phyloP scores from a whole-genome alignment of 2,888 invertebrate genomes.

The Phoenoteleia sp. region DNA sequence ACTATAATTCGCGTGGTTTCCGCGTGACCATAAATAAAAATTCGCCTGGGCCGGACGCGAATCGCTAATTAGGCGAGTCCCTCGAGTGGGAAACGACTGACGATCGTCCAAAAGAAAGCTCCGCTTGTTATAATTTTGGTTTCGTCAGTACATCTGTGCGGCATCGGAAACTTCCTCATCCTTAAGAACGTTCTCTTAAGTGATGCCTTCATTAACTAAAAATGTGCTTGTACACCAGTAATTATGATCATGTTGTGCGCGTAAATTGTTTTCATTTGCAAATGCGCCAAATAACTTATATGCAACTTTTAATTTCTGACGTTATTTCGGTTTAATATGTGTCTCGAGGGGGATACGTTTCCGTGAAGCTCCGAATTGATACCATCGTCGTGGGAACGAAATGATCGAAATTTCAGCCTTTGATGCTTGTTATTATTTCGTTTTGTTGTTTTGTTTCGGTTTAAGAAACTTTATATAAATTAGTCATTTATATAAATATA shows the following conservation, averaged over 20 bases:
- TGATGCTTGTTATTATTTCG: too few species aligned
- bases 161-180: conserved; percentile 34
- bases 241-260: conserved; percentile 40
- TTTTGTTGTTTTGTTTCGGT: too few species aligned
- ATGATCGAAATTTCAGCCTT: conserved; percentile 17
- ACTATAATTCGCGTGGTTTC: conserved; percentile 69
- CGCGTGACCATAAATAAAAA: conserved; percentile 67
- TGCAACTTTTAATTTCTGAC: conserved; percentile 33
- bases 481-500: too few species aligned
- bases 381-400: conserved; percentile 31
- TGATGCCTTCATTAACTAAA: conserved; percentile 46
- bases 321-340: conserved; percentile 23
- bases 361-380: conserved; percentile 37
- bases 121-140: conserved; percentile 63
- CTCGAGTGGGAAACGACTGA: conserved; percentile 50
- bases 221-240: conserved; percentile 46
- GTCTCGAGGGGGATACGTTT: conserved; percentile 15
- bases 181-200: neutral
- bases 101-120: conserved; percentile 49
- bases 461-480: too few species aligned
- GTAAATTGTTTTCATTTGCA: conserved; percentile 41
- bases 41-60: conserved; percentile 63
- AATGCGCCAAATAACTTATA: conserved; percentile 19
- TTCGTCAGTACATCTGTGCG: conserved; percentile 30
- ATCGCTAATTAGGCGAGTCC: conserved; percentile 66